These are phyloP conservation scores for Hydrotaea cyrtoneurina DNA, from an alignment of 2,888 invertebrate genomes.

Conservation along the genomic window DNA sequence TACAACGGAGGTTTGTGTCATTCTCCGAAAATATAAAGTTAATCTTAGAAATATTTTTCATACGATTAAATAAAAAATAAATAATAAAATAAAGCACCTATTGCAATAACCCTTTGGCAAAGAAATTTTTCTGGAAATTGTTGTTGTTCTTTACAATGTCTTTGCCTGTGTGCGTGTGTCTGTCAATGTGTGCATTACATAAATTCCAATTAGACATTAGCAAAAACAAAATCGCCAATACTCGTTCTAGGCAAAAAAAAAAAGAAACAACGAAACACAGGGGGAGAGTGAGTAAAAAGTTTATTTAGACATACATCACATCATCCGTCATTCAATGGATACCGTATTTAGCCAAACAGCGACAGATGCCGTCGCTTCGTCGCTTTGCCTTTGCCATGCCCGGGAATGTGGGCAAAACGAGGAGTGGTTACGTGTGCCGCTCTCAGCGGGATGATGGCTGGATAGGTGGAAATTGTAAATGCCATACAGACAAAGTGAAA, in stretches of 20 bases:
- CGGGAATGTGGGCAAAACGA: background rate
- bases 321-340: background rate
- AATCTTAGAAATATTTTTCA: too few species aligned
- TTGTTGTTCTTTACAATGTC: background rate
- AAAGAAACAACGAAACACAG: too few species aligned
- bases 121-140: background rate
- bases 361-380: background rate
- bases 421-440: background rate
- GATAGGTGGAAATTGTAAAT: background rate
- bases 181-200: background rate
- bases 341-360: background rate
- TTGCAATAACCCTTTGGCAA: too few species aligned
- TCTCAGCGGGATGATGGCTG: background rate
- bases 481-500: background rate
- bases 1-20: too few species aligned
- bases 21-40: too few species aligned
- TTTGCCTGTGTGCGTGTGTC: background rate
- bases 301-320: background rate
- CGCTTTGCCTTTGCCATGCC: background rate
- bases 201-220: constrained; percentile 10
- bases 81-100: too few species aligned
- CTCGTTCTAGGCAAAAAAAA: too few species aligned
- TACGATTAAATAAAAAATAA: too few species aligned
- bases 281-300: background rate
- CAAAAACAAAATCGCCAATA: background rate